These are phyloP conservation scores for Synergus laeviventris DNA, from an alignment of 2,888 invertebrate genomes.

Conservation along the genomic window DNA sequence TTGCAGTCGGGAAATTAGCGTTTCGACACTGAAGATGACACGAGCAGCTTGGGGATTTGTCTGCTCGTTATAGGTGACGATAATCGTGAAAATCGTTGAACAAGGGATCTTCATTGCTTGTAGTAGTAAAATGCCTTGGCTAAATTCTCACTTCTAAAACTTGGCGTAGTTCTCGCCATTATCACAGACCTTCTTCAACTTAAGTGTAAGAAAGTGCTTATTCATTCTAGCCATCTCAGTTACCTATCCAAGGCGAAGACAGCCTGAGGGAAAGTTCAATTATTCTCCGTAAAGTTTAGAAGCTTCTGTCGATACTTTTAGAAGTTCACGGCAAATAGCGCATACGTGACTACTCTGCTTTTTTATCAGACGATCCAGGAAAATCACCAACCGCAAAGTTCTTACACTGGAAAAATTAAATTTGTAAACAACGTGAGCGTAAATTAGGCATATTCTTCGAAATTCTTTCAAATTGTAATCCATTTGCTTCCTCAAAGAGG, in stretches of 20 bases:
- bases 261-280: slow-evolving; percentile 12
- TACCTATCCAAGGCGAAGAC: slow-evolving; percentile 6
- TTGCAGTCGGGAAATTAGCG: slow-evolving; percentile 30
- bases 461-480: background rate
- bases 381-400: background rate
- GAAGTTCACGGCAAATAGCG: slow-evolving; percentile 19
- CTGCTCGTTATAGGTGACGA: slow-evolving; percentile 41
- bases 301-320: background rate
- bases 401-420: background rate
- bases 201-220: background rate
- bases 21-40: slow-evolving; percentile 38
- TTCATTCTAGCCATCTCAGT: slow-evolving; percentile 4
- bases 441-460: background rate
- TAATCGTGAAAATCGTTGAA: slow-evolving; percentile 38
- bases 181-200: background rate
- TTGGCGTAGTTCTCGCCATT: background rate
- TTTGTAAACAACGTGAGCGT: background rate
- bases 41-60: slow-evolving; percentile 37
- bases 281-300: slow-evolving; percentile 10
- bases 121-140: background rate
- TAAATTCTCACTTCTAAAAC: background rate
- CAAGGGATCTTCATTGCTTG: background rate
- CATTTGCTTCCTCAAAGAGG: no score
- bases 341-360: background rate
- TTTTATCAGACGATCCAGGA: background rate